phyloP scores from a whole-genome alignment of 2,113 vertebrate genomes.

The Enhydra lutris region DNA sequence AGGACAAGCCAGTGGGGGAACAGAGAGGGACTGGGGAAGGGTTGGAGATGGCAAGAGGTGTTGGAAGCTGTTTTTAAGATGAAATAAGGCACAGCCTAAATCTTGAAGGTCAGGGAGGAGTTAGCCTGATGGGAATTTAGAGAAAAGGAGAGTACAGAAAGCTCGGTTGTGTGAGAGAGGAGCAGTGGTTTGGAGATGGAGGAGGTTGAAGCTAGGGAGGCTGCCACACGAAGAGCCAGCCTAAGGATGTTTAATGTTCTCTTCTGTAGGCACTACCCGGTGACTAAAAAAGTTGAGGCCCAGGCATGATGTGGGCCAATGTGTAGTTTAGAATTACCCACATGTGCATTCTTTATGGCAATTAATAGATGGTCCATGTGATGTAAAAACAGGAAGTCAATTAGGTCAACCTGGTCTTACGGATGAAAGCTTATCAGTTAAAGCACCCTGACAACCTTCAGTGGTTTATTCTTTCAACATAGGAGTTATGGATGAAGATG shows the following conservation, averaged over 20 bases:
- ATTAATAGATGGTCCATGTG: neutral
- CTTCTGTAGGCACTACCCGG: neutral
- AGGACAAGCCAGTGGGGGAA: accelerated
- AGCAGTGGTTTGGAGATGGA: neutral
- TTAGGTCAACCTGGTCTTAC: neutral
- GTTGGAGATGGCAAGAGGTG: neutral
- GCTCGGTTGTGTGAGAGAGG: neutral
- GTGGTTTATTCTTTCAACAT: neutral
- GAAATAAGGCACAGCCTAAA: neutral
- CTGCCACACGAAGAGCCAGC: neutral
- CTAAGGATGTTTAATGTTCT: neutral
- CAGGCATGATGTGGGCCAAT: neutral
- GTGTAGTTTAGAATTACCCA: neutral
- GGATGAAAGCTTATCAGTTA: neutral
- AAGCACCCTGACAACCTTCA: neutral
- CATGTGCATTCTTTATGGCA: neutral
- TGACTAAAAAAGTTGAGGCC: neutral
- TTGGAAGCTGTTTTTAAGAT: neutral
- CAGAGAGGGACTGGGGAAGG: neutral
- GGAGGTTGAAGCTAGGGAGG: neutral
- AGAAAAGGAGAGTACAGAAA: neutral
- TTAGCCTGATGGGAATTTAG: neutral
- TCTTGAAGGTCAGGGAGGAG: neutral
- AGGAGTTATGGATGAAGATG: neutral
- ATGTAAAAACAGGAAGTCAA: neutral